phyloP scores from a whole-genome alignment of 2,113 vertebrate species.

The Ailuropoda melanoleuca region DNA sequence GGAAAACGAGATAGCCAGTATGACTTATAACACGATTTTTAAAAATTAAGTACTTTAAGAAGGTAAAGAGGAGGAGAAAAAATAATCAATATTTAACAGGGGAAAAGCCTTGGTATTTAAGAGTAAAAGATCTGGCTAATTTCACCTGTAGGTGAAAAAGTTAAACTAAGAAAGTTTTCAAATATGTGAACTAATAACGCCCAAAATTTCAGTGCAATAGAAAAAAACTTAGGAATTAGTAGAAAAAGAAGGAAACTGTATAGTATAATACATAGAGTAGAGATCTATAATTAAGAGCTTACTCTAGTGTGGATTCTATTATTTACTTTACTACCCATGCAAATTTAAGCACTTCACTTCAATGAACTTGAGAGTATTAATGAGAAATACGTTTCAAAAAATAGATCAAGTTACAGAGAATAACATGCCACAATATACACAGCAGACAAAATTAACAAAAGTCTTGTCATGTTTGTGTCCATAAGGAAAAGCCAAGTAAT shows the following conservation, averaged over 20 bases:
- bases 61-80: neutral
- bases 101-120: neutral
- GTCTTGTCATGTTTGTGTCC: neutral
- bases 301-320: neutral
- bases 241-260: neutral
- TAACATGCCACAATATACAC: neutral
- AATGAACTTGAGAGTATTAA: neutral
- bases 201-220: neutral
- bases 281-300: neutral
- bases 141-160: neutral
- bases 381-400: neutral
- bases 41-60: neutral
- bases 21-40: neutral
- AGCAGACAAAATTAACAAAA: neutral
- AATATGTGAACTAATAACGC: neutral
- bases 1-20: neutral
- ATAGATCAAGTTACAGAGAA: neutral
- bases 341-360: neutral
- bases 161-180: neutral
- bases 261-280: neutral
- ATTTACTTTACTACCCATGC: neutral
- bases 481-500: neutral
- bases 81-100: neutral
- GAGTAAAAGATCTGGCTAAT: neutral
- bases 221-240: neutral